phyloP scores from a whole-genome alignment of 2,113 vertebrate species.

The Ptilonorhynchus violaceus region DNA sequence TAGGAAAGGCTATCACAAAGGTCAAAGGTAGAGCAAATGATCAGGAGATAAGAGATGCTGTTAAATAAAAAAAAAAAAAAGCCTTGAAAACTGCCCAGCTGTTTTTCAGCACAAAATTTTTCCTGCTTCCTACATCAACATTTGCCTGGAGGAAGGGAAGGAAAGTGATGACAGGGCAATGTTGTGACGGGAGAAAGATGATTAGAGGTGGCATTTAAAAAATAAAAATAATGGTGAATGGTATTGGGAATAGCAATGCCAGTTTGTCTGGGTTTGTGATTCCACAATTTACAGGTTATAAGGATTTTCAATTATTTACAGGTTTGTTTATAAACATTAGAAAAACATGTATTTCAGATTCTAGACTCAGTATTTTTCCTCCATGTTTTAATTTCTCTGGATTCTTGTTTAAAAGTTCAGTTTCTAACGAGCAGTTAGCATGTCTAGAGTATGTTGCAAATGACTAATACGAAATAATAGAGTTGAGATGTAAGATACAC shows the following conservation, averaged over 20 bases:
- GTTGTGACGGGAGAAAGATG: background rate
- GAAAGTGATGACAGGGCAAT: slow-evolving; percentile 8
- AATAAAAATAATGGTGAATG: background rate
- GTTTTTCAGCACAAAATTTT: background rate
- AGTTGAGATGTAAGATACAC: background rate
- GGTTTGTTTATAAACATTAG: background rate
- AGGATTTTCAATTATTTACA: background rate
- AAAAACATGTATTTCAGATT: background rate
- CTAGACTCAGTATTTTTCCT: background rate
- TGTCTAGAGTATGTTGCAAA: background rate
- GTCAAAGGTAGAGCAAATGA: background rate
- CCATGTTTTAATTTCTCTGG: background rate
- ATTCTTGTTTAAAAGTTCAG: background rate
- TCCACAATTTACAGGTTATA: background rate
- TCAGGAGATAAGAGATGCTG: background rate
- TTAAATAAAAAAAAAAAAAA: background rate
- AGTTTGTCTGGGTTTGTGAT: background rate
- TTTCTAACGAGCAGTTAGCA: background rate
- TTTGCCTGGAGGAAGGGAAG: slow-evolving; percentile 30
- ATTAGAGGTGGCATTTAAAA: slow-evolving; percentile 4
- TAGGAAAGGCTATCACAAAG: background rate
- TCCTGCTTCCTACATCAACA: background rate
- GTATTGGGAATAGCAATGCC: background rate
- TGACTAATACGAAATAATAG: background rate
- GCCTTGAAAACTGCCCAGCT: background rate